phyloP scores from a whole-genome alignment of 1,140 invertebrate species.

The Platyura marginata region DNA sequence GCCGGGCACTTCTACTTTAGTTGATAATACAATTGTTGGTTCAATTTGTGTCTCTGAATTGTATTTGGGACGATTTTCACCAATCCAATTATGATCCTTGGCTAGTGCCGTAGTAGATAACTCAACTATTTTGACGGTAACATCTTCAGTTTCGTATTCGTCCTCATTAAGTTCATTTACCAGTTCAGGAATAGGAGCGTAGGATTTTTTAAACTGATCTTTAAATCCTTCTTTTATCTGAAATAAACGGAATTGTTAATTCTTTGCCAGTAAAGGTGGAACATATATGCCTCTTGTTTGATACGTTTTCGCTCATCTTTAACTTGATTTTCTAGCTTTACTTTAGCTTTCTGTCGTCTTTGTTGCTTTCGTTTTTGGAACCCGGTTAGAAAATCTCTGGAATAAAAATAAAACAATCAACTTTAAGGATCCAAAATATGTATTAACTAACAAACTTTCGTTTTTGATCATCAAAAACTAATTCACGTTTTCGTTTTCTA shows the following conservation, averaged over 20 bases:
- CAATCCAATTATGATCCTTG: slow-evolving; percentile 45
- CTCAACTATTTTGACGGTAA: slow-evolving; percentile 55
- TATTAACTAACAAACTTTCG: too few relatives aligned
- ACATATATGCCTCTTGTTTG: slow-evolving; percentile 42
- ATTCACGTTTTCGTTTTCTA: too few relatives aligned
- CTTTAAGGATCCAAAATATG: slow-evolving; percentile 3
- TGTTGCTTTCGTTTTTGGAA: slow-evolving; percentile 59
- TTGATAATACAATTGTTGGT: slow-evolving; percentile 16
- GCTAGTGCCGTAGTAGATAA: slow-evolving; percentile 42
- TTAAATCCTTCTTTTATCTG: neutral
- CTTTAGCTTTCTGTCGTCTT: slow-evolving; percentile 46
- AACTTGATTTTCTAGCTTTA: slow-evolving; percentile 42
- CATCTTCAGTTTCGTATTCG: slow-evolving; percentile 51
- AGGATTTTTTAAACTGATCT: slow-evolving; percentile 30
- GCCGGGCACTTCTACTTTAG: slow-evolving; percentile 29
- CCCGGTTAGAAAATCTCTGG: slow-evolving; percentile 51
- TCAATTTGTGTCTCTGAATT: slow-evolving; percentile 23
- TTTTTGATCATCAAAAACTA: too few relatives aligned
- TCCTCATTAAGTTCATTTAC: slow-evolving; percentile 47
- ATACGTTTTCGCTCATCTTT: slow-evolving; percentile 57
- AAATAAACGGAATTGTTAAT: neutral
- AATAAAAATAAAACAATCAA: slow-evolving; percentile 6
- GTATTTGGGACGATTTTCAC: slow-evolving; percentile 25
- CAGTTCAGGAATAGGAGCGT: slow-evolving; percentile 41
- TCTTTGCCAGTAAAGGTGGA: slow-evolving; percentile 13